A percentile compares a stretch with the other conserved stretches of the same genome.
Evolutionary conservation across 2,888 invertebrate genomes (phyloP).

Genomic region (Lumbricus terrestris): DNA sequence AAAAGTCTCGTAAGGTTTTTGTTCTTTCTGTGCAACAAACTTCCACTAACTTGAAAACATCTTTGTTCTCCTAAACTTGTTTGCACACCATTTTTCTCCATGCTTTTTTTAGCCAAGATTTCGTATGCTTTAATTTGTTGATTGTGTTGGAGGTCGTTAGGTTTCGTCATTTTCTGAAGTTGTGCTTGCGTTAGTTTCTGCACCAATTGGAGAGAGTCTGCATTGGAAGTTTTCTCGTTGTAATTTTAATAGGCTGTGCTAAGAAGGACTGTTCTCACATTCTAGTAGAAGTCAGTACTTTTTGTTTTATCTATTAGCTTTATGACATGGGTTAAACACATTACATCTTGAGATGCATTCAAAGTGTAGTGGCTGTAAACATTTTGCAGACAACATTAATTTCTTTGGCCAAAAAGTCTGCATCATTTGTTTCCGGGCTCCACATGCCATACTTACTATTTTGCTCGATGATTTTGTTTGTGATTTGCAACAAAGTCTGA

Average conservation of each 20-base stretch:
- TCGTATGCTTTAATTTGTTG: not conserved
- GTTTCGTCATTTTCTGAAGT: not conserved
- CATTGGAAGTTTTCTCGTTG: not conserved
- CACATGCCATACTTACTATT: not conserved
- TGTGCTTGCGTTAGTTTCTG: not conserved
- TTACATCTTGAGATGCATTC: not conserved
- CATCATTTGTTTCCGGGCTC: not conserved
- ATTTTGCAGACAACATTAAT: not conserved
- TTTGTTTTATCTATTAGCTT: not conserved
- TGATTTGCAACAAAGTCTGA: not conserved
- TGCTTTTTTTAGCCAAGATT: not conserved
- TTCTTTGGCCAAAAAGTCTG: not conserved
- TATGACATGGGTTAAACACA: not conserved
- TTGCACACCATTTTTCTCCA: not conserved
- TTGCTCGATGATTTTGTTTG: not conserved
- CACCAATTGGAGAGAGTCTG: not conserved
- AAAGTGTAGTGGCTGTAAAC: not conserved
- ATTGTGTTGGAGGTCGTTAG: not conserved
- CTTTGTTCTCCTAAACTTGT: not conserved
- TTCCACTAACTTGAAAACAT: not conserved
- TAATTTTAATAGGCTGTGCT: not conserved
- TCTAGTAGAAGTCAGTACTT: not conserved
- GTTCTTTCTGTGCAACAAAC: not conserved
- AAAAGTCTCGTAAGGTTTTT: not conserved
- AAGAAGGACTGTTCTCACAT: not conserved